These are phyloP conservation scores for Drosophila meridionalis DNA, from an alignment of 2,888 invertebrate genomes.

Conservation along the genomic window DNA sequence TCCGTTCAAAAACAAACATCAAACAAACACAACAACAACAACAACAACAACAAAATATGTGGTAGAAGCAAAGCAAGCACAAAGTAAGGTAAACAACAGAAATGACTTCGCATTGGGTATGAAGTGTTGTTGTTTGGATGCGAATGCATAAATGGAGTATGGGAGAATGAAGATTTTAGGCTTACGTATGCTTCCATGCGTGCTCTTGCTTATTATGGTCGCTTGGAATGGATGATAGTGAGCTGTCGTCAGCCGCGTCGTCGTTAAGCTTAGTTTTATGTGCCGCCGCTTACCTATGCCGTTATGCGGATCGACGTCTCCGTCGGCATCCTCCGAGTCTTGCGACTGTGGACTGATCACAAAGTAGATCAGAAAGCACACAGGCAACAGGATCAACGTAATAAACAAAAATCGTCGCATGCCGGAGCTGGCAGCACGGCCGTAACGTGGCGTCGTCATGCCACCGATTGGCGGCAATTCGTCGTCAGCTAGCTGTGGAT, in stretches of 20 bases:
- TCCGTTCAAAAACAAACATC: neutral
- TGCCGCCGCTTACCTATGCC: slow-evolving; percentile 58
- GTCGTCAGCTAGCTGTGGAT: slow-evolving; percentile 32
- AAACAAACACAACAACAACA: neutral
- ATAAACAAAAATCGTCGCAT: slow-evolving; percentile 41
- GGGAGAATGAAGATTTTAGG: slow-evolving; percentile 8
- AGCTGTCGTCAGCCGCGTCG: slow-evolving; percentile 1
- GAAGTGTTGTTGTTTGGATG: neutral
- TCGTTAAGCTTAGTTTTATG: neutral
- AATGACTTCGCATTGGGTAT: neutral
- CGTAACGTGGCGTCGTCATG: slow-evolving; percentile 27
- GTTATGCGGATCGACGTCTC: slow-evolving; percentile 37
- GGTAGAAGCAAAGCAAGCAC: neutral
- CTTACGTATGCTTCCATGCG: slow-evolving; percentile 24
- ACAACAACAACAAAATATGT: neutral
- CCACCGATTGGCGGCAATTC: slow-evolving; percentile 5
- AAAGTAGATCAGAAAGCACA: slow-evolving; percentile 50
- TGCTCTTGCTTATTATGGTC: neutral
- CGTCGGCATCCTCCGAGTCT: slow-evolving; percentile 33
- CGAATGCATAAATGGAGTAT: neutral
- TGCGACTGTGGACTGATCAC: slow-evolving; percentile 44
- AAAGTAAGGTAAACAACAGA: neutral
- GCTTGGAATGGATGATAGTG: slow-evolving; percentile 9
- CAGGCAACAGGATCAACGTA: slow-evolving; percentile 20
- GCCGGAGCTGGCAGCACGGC: slow-evolving; percentile 11